Evolutionary conservation across 2,113 vertebrate species (phyloP), one percentile per base, ranked within the genome.

Genomic region (Lagenorhynchus albirostris): DNA sequence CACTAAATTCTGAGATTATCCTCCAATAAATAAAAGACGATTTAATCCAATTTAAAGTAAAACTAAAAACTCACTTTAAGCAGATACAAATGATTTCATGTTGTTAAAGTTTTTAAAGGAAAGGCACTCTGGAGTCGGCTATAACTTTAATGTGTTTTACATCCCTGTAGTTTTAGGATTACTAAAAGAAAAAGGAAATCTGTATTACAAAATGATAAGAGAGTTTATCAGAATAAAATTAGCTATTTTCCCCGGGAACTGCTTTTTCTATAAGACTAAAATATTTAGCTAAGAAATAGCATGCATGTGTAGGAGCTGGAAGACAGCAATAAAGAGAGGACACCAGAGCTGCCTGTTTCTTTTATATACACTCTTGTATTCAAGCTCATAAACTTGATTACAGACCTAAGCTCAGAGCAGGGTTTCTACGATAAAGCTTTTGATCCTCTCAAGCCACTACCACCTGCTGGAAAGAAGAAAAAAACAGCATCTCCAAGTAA

Each of bases 11-110:
- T 58, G 5, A 96, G 29, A 83, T 77, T 79, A 80, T 80, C 68
- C 21, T 68, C 86, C 89, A 33, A 96, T 82, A 93, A 91, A 89
- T 9, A 91, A 41, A 44, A 77, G 29, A 81, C 60, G 9, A 87
- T 92, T 89, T 83, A 60, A 93, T 71, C 60, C 7, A 11, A 50
- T 62, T 74, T 71, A 82, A 96, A 95, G 68, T 95, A 92, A 95
- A 93, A 63, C 29, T 55, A 31, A 94, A 91, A 90, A 11, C 68
- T 89, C 14, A 95, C 74, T 81, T 86, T 23, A 92, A 55, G n/a
- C 38, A 94, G 29, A 65, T 71, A 96, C 14, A 77, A 95, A 85
- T 74, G 8, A 94, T 65, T 55, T 86, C 29, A 83, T 8, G 0
- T 82, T 55, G 25, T 38, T 70, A 86, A 79, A 86, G 50, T 50